Conservation (phyloP, 2,113 vertebrate species). For the Anolis sagrei region DNA sequence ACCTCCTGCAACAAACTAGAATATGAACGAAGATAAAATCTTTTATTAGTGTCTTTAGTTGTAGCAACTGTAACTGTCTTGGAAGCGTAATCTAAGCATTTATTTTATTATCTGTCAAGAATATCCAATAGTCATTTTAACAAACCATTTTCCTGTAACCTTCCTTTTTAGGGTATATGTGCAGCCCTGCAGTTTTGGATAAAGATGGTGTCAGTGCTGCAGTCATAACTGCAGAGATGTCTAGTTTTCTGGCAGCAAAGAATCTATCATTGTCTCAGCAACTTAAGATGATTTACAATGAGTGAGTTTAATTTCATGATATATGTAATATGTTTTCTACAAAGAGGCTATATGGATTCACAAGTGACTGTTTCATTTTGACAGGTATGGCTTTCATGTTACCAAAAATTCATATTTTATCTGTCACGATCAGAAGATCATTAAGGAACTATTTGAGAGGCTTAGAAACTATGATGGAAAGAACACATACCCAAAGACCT, state of each 20-base stretch:
- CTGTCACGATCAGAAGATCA: conserved; percentile 88
- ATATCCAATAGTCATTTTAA: background rate
- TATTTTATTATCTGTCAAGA: background rate
- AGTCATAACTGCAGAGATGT: conserved; percentile 91
- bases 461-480: conserved; percentile 86
- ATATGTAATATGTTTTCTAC: background rate
- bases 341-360: background rate
- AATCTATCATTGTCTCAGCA: conserved; percentile 87
- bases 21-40: background rate
- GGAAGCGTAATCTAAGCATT: background rate
- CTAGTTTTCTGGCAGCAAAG: conserved; percentile 86
- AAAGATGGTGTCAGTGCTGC: conserved; percentile 97
- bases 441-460: conserved; percentile 86
- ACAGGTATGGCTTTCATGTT: conserved; percentile 95
- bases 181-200: conserved; percentile 92
- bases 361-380: conserved; percentile 28
- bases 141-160: background rate
- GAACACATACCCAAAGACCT: conserved; percentile 86
- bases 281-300: conserved; percentile 87
- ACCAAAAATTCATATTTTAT: conserved; percentile 96
- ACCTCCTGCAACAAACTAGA: too few relatives aligned
- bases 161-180: conserved; percentile 91
- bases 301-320: conserved; percentile 80
- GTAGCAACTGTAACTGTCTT: background rate
- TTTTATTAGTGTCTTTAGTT: background rate